Conservation (phyloP, 2,797 vertebrate species). For the Rallus crepitans region DNA sequence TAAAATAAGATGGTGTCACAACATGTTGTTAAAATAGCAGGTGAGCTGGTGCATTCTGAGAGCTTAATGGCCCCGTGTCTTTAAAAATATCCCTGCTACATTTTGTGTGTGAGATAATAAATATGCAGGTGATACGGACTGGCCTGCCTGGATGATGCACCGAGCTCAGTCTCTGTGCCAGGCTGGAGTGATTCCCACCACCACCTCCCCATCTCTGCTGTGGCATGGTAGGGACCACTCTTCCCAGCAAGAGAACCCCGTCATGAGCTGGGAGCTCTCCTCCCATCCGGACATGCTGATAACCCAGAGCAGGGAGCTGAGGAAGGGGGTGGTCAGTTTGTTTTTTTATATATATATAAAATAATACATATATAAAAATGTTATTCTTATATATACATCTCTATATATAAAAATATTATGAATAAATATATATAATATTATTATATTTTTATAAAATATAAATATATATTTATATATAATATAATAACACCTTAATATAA, state of each 20-base stretch:
- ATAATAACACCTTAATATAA: too few species aligned
- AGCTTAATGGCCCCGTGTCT: background rate
- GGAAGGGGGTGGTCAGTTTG: background rate
- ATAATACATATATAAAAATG: too few species aligned
- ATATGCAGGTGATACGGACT: slow-evolving; percentile 48
- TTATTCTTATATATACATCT: too few species aligned
- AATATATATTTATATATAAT: too few species aligned
- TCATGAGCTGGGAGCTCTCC: background rate
- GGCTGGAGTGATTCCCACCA: background rate
- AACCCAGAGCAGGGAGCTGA: background rate
- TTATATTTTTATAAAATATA: too few species aligned
- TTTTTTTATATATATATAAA: background rate
- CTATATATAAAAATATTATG: too few species aligned
- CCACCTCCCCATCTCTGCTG: background rate
- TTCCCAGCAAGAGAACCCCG: background rate
- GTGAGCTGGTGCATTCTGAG: slow-evolving; percentile 27
- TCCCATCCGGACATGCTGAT: background rate
- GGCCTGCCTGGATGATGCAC: background rate
- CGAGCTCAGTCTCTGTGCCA: background rate
- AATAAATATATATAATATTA: too few species aligned
- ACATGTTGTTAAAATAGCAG: slow-evolving; percentile 46
- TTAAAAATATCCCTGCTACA: slow-evolving; percentile 64
- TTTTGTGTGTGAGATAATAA: background rate
- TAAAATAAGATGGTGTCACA: slow-evolving; percentile 57
- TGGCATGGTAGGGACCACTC: too few species aligned